phyloP scores from a whole-genome alignment of 2,888 invertebrate genomes.

The Eilema caniola region DNA sequence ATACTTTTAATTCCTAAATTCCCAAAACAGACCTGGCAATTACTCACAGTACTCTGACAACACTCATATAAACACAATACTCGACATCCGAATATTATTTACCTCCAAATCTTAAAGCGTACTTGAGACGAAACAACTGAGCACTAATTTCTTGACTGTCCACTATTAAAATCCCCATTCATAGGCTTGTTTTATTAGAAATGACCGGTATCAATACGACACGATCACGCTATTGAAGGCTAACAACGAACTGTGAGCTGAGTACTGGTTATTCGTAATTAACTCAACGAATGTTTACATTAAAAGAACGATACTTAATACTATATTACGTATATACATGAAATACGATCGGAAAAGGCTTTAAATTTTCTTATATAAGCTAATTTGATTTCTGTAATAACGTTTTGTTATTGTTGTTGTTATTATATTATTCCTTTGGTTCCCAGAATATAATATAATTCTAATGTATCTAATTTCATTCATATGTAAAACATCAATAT shows the following conservation, averaged over 20 bases:
- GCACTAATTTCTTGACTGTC: not conserved
- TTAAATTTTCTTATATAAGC: not conserved
- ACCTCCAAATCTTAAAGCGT: not conserved
- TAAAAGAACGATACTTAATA: slow-evolving; percentile 8
- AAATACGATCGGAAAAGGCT: slow-evolving; percentile 6
- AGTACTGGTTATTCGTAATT: slow-evolving; percentile 8
- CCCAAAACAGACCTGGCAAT: not conserved
- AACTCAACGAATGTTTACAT: slow-evolving; percentile 16
- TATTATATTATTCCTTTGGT: not conserved
- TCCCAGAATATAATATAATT: not conserved
- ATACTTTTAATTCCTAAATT: not conserved
- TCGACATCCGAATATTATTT: not conserved
- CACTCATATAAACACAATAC: no score
- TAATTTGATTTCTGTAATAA: not conserved
- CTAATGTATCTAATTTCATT: not conserved
- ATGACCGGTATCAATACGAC: not conserved
- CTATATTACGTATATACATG: not conserved
- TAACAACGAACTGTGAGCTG: slow-evolving; percentile 9
- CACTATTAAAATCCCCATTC: not conserved
- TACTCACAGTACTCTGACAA: not conserved
- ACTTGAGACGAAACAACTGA: not conserved
- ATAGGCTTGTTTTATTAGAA: not conserved
- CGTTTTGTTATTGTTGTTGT: not conserved
- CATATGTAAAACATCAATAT: not conserved
- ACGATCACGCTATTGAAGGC: slow-evolving; percentile 12